These are phyloP conservation scores for Brachyptera risi DNA, from an alignment of 2,888 invertebrate species.

Conservation along the genomic window DNA sequence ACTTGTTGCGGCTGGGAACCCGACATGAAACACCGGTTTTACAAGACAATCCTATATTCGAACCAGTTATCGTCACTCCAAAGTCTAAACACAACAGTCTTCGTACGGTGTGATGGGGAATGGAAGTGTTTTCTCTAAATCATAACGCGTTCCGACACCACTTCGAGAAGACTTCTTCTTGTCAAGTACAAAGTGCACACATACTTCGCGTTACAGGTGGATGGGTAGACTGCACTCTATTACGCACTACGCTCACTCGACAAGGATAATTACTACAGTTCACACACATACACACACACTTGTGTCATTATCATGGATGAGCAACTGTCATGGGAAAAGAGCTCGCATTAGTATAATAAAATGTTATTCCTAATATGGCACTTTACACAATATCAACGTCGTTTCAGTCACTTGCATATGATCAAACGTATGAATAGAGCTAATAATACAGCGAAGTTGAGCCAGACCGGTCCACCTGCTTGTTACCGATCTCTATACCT, in stretches of 20 bases:
- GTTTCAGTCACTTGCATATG: neutral
- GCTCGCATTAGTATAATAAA: neutral
- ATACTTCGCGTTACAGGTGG: neutral
- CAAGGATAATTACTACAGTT: neutral
- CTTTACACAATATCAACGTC: neutral
- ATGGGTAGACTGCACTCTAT: neutral
- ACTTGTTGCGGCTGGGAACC: conserved; percentile 38
- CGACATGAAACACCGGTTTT: conserved; percentile 27
- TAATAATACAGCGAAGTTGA: neutral
- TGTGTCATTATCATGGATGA: too few species aligned
- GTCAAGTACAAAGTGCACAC: neutral
- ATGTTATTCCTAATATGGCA: neutral
- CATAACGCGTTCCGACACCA: conserved; percentile 11
- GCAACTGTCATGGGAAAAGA: neutral
- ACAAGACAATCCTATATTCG: conserved; percentile 1
- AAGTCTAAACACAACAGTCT: conserved; percentile 2
- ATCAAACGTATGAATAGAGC: neutral
- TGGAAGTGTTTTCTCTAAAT: too few species aligned
- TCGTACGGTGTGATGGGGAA: neutral
- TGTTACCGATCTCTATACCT: conserved; percentile 26
- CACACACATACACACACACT: neutral
- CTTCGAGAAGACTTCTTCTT: neutral
- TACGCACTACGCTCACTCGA: neutral
- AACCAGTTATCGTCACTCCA: conserved; percentile 18
- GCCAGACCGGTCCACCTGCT: conserved; percentile 20